phyloP scores from a whole-genome alignment of 1,140 invertebrate genomes.

The Zeugodacus cucurbitae region DNA sequence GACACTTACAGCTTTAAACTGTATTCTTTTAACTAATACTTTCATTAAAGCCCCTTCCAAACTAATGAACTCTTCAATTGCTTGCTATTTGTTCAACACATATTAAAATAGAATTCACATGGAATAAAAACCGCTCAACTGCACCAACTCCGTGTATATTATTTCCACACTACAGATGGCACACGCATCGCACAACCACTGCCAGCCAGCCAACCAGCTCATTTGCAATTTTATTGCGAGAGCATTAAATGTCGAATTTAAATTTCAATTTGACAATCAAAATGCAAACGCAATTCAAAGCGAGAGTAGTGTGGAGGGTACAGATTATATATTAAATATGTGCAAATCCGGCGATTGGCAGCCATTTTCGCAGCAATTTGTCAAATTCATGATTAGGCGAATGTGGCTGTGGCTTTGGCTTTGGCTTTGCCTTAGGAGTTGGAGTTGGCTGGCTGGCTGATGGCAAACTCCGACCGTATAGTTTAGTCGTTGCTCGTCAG shows the following conservation, averaged over 20 bases:
- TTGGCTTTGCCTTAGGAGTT: background rate
- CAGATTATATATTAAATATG: constrained; percentile 23
- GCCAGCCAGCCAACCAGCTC: background rate
- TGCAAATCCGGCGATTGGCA: constrained; percentile 20
- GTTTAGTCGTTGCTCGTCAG: background rate
- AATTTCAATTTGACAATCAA: constrained; percentile 38
- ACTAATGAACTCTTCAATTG: background rate
- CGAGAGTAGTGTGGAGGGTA: background rate
- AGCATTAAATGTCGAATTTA: constrained; percentile 34
- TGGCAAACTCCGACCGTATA: background rate
- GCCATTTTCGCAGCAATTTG: constrained; percentile 27
- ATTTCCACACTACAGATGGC: background rate
- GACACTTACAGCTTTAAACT: background rate
- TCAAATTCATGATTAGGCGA: constrained; percentile 29
- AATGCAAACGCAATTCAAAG: constrained; percentile 8
- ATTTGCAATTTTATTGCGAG: constrained; percentile 27
- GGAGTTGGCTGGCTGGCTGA: background rate
- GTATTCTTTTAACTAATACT: background rate
- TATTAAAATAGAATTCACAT: background rate
- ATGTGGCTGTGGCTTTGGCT: constrained; percentile 18
- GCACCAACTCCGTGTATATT: background rate
- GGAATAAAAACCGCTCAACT: background rate
- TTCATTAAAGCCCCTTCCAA: background rate
- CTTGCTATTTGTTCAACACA: background rate
- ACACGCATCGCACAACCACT: background rate